Base-by-base conservation (phyloP, 1,140 invertebrate genomes). In the Papilio machaon region DNA sequence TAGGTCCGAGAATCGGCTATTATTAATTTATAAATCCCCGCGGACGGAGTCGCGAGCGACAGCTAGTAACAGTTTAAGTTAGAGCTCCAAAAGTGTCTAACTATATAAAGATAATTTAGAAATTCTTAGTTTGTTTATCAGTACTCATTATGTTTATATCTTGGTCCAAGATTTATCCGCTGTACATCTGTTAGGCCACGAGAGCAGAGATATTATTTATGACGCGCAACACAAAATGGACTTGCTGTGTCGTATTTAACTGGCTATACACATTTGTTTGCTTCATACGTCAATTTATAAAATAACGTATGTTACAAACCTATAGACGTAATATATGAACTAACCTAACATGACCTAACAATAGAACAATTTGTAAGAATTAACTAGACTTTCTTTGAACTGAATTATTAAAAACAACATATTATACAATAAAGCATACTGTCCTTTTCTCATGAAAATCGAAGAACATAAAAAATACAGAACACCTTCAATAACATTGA, bases 161-260 rank as follows among this genome's bases (percentile, higher is more conserved):
- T 73, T 81, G 67, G 49, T 47, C 73, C 73, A 23, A 9, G 9
- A n/a, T 13, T 75, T 8, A 3, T 7, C 6, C 0, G 17, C 8
- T 46, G n/a, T 17, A 43, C 73, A 75, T 75, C 73, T 75, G 73
- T 75, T 75, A 49, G 13, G n/a, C 8, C 43, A 75, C 8, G 38
- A 43, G 38, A 49, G 38, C 46, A 23, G 38, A 73, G 70, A 46
- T 43, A 52, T 75, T 23, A 75, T 75, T 75, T 75, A 75, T 75
- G 46, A 47, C n/a, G 11, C n/a, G 43, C 17, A 49, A n/a, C n/a
- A 4, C 38, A 75, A 43, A 23, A 52, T 75, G 73, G 35, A 75
- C 73, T 23, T 23, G 43, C n/a, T 46, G 73, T 75, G 10, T 75
- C 73, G 4, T 52, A 75, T 75, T 75, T 75, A 30, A 75, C 38